A percentile compares a stretch with the other conserved stretches of the same genome.
These are phyloP conservation scores for Aselliscus stoliczkanus DNA, from an alignment of 2,797 vertebrate genomes.

Conservation along the genomic window DNA sequence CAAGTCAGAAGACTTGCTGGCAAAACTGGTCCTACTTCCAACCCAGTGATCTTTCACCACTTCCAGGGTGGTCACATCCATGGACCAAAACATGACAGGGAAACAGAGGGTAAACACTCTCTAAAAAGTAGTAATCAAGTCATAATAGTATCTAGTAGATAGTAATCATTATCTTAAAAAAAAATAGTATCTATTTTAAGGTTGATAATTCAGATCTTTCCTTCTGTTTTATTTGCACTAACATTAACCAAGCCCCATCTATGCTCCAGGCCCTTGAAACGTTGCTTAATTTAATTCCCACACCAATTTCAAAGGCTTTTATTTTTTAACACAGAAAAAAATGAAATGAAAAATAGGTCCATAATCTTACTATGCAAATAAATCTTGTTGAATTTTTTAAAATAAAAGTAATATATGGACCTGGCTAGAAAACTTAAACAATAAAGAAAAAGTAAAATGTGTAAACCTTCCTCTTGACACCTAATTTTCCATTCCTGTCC, in stretches of 20 bases:
- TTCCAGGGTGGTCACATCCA: background rate
- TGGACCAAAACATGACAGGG: background rate
- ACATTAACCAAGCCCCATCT: background rate
- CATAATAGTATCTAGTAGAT: background rate
- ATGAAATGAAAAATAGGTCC: background rate
- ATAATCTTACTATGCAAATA: background rate
- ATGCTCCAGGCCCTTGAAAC: background rate
- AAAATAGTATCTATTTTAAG: background rate
- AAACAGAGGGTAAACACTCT: background rate
- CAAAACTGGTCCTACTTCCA: background rate
- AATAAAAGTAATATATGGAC: background rate
- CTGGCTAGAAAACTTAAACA: background rate
- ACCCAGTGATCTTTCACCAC: background rate
- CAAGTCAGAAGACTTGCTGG: background rate
- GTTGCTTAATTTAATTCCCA: background rate
- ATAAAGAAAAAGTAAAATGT: background rate
- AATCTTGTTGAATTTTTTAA: background rate
- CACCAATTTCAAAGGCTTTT: background rate
- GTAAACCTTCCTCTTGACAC: background rate
- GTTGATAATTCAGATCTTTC: background rate
- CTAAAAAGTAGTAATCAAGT: background rate
- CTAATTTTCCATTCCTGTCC: background rate
- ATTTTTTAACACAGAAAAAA: slow-evolving; percentile 20
- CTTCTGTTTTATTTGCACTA: background rate
- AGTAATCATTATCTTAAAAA: background rate